Conservation (phyloP, 1,140 invertebrate species). For the Hermetia illucens region DNA sequence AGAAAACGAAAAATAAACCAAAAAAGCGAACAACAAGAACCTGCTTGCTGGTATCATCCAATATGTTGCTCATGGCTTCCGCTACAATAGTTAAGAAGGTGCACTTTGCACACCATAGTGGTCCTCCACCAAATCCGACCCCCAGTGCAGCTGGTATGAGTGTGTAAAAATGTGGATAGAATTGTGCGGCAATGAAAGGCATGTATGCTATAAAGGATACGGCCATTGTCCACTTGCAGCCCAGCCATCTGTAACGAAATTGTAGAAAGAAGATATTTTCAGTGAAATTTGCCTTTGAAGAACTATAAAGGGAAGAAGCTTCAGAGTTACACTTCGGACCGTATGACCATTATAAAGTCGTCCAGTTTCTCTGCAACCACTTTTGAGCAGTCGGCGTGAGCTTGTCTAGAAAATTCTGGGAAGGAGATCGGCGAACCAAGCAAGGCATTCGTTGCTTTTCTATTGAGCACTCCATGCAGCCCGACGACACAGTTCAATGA, state of each 20-base stretch:
- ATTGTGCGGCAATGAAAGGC: constrained; percentile 86
- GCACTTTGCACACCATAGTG: constrained; percentile 92
- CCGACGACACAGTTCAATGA: no score
- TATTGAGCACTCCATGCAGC: no score
- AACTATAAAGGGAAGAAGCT: neutral
- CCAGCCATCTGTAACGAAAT: constrained; percentile 58
- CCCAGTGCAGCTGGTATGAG: constrained; percentile 73
- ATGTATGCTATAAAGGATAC: constrained; percentile 74
- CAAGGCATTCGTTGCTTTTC: no score
- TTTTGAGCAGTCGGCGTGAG: no score
- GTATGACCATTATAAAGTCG: no score
- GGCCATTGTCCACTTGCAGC: constrained; percentile 77
- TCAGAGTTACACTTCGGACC: no score
- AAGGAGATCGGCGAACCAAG: no score
- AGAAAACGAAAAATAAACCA: constrained; percentile 93
- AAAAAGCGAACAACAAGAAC: constrained; percentile 89
- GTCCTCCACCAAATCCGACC: constrained; percentile 75
- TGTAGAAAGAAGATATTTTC: constrained; percentile 9
- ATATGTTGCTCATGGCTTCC: constrained; percentile 65
- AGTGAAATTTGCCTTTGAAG: neutral
- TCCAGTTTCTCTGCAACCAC: constrained; percentile 12
- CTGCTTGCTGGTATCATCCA: constrained; percentile 36
- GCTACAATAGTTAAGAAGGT: constrained; percentile 87
- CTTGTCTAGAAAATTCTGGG: no score
- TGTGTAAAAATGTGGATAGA: constrained; percentile 70